Evolutionary conservation across 2,888 invertebrate genomes (phyloP).

Genomic region (Drosophila subsilvestris): DNA sequence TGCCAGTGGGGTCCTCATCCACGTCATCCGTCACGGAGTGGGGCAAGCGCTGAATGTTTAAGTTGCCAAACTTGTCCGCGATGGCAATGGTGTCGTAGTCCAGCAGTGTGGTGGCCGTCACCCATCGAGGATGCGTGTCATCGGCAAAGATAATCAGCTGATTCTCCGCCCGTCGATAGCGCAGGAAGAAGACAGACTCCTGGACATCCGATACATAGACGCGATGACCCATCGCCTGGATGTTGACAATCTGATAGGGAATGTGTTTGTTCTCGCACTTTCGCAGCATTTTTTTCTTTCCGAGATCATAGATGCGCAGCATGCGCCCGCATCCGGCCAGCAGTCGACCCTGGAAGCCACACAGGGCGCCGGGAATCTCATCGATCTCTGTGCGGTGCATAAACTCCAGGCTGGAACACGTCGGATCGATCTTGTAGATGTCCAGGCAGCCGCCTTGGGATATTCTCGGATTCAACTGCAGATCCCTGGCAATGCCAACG

Average conservation of each 20-base stretch:
- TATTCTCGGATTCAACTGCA: constrained; percentile 93
- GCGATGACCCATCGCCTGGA: constrained; percentile 96
- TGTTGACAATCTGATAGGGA: constrained; percentile 96
- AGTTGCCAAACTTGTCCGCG: constrained; percentile 99
- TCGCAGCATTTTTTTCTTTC: constrained; percentile 96
- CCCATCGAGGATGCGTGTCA: constrained; percentile 98
- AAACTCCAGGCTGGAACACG: constrained; percentile 94
- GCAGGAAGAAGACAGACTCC: constrained; percentile 97
- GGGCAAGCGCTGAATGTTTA: constrained; percentile 95
- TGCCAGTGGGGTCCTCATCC: constrained; percentile 99
- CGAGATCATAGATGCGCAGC: constrained; percentile 97
- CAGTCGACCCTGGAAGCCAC: constrained; percentile 95
- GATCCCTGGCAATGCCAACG: constrained; percentile 96
- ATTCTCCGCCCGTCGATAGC: constrained; percentile 97
- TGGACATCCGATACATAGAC: constrained; percentile 98
- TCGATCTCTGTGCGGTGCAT: constrained; percentile 97
- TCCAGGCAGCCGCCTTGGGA: constrained; percentile 93
- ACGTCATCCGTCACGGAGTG: constrained; percentile 98
- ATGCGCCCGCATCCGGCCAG: constrained; percentile 96
- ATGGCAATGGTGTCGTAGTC: constrained; percentile 98
- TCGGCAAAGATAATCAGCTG: constrained; percentile 99
- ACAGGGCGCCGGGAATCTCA: constrained; percentile 95
- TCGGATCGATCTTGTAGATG: constrained; percentile 89
- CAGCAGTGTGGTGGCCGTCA: constrained; percentile 94
- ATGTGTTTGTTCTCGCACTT: constrained; percentile 99